Percentiles rank a stretch among this genome's conserved stretches.
These are phyloP conservation scores for Eulimnadia texana DNA, from an alignment of 1,140 invertebrate genomes.

Conservation along the genomic window DNA sequence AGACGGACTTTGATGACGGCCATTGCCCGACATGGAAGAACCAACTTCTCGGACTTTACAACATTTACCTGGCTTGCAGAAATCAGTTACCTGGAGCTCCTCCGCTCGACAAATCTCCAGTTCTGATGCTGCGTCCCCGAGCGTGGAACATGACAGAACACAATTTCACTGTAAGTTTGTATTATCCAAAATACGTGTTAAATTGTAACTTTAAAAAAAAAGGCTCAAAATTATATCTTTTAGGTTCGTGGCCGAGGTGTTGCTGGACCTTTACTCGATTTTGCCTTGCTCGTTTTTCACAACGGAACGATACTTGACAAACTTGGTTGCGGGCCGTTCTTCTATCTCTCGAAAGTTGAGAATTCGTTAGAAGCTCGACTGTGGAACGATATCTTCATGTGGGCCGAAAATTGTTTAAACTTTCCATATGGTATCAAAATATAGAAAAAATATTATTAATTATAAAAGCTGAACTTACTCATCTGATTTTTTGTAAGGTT, in stretches of 20 bases:
- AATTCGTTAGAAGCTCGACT: slow-evolving; percentile 43
- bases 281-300: slow-evolving; percentile 50
- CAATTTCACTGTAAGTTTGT: too few species aligned
- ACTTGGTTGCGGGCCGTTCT: slow-evolving; percentile 42
- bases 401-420: slow-evolving; percentile 40
- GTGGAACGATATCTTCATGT: slow-evolving; percentile 59
- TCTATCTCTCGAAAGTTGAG: slow-evolving; percentile 55
- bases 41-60: slow-evolving; percentile 45
- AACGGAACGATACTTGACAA: slow-evolving; percentile 37
- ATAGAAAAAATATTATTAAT: not conserved
- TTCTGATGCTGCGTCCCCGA: slow-evolving; percentile 50
- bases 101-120: slow-evolving; percentile 34
- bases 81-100: slow-evolving; percentile 36
- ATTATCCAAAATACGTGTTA: too few species aligned
- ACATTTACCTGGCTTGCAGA: slow-evolving; percentile 41
- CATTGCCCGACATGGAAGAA: slow-evolving; percentile 56
- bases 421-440: slow-evolving; percentile 29
- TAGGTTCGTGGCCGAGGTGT: slow-evolving; percentile 38
- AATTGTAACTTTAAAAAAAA: too few species aligned
- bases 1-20: slow-evolving; percentile 54
- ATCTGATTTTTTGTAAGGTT: slow-evolving; percentile 34
- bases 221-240: slow-evolving; percentile 12
- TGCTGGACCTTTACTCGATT: slow-evolving; percentile 49
- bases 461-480: too few species aligned
- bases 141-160: slow-evolving; percentile 62